Conservation (phyloP, 30 jellyfish, hydroid and myxozoan species). For the Haliclystus octoradiatus region DNA sequence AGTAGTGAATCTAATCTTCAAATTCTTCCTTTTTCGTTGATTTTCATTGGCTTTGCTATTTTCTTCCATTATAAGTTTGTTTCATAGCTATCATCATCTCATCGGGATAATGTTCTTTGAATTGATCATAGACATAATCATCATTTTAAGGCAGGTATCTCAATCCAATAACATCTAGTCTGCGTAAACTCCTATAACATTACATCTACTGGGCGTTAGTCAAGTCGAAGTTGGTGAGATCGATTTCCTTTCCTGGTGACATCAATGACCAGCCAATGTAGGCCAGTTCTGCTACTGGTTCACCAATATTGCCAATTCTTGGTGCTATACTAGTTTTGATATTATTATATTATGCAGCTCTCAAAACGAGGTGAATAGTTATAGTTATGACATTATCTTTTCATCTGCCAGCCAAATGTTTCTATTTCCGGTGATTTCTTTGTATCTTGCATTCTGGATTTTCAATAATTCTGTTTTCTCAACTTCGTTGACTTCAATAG, state of each 20-base stretch:
- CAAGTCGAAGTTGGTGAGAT: slow-evolving; percentile 8
- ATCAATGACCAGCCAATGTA: slow-evolving; percentile 45
- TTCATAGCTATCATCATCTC: slow-evolving; percentile 35
- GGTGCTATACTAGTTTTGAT: slow-evolving; percentile 23
- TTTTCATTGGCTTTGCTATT: slow-evolving; percentile 3
- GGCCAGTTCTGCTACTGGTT: slow-evolving; percentile 48
- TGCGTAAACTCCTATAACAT: slow-evolving; percentile 40
- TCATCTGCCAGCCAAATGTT: too few relatives aligned
- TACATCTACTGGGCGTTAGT: slow-evolving; percentile 14
- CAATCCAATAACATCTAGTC: slow-evolving; percentile 51
- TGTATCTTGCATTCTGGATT: too few relatives aligned
- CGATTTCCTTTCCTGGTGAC: slow-evolving; percentile 50
- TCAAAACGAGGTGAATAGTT: slow-evolving; percentile 34
- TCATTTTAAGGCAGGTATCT: slow-evolving; percentile 22
- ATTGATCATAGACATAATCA: slow-evolving; percentile 19
- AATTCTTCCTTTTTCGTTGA: slow-evolving; percentile 37
- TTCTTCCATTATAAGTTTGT: slow-evolving; percentile 39
- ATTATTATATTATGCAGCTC: slow-evolving; percentile 24
- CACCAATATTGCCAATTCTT: slow-evolving; percentile 35
- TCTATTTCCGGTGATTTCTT: too few relatives aligned
- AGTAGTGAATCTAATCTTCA: slow-evolving; percentile 17
- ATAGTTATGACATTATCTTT: too few relatives aligned
- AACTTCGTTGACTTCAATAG: slow-evolving; percentile 20
- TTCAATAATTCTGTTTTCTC: too few relatives aligned
- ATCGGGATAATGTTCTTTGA: slow-evolving; percentile 37